phyloP scores from a whole-genome alignment of 2,113 vertebrate genomes.

The Artemisiospiza belli region DNA sequence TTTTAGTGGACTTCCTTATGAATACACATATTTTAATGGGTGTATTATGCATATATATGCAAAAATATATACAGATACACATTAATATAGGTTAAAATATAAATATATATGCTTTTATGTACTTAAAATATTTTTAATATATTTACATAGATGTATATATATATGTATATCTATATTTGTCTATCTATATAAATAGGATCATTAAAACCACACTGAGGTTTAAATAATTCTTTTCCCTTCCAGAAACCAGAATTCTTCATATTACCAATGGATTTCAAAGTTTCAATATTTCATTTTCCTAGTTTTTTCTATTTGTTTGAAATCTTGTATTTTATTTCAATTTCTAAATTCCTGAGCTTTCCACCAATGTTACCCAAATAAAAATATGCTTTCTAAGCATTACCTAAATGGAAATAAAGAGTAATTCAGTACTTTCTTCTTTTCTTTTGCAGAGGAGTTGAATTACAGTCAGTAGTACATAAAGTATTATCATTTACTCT shows the following conservation, averaged over 20 bases:
- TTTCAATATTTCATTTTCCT: neutral
- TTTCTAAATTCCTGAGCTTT: neutral
- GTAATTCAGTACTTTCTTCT: neutral
- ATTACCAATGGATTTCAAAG: neutral
- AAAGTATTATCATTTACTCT: neutral
- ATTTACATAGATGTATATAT: neutral
- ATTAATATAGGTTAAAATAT: neutral
- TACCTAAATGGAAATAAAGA: neutral
- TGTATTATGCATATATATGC: neutral
- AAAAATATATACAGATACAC: too few relatives aligned
- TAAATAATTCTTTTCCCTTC: neutral
- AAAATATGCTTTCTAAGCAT: neutral
- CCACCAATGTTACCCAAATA: neutral
- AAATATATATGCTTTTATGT: neutral
- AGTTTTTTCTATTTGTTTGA: neutral
- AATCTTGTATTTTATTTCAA: neutral
- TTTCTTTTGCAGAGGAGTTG: neutral
- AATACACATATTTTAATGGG: too few relatives aligned
- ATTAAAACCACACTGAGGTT: neutral
- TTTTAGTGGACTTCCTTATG: neutral
- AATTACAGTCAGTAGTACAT: neutral
- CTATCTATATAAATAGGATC: neutral
- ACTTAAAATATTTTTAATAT: neutral
- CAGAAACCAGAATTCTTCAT: neutral
- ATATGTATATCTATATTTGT: neutral